Evolutionary conservation across 2,113 vertebrate genomes (phyloP).

Genomic region (Panthera tigris): DNA sequence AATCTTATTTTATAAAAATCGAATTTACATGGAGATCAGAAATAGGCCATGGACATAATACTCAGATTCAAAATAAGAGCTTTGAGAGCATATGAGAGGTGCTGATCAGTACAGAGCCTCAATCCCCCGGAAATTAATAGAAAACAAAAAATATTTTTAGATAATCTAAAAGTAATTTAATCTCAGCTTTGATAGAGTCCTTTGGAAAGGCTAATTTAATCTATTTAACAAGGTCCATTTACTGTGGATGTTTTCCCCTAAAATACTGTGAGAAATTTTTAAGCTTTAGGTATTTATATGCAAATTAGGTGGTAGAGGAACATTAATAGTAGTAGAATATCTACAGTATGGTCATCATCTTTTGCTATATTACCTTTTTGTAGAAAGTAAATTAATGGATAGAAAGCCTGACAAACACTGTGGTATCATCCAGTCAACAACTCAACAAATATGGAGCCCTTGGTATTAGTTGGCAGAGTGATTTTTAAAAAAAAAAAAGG

Average conservation of each 20-base stretch:
- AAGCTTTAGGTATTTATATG: neutral
- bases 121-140: neutral
- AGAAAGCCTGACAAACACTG: neutral
- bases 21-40: neutral
- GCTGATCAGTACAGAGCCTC: neutral
- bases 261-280: neutral
- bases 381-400: neutral
- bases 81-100: neutral
- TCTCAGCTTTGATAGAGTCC: neutral
- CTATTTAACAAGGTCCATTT: neutral
- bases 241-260: neutral
- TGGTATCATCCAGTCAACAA: neutral
- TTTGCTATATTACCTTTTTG: neutral
- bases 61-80: conserved; percentile 5
- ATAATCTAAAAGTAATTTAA: conserved; percentile 34
- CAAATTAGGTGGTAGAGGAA: neutral
- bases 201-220: conserved; percentile 1
- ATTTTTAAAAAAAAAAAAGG: neutral
- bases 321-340: neutral
- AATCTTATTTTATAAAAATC: conserved; percentile 41
- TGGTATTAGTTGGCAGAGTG: neutral
- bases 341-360: neutral
- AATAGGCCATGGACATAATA: neutral
- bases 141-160: neutral
- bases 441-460: neutral